Percentiles rank a stretch among this genome's conserved stretches.
Conservation (phyloP, 2,113 vertebrate species). For the Ctenomys sociabilis region DNA sequence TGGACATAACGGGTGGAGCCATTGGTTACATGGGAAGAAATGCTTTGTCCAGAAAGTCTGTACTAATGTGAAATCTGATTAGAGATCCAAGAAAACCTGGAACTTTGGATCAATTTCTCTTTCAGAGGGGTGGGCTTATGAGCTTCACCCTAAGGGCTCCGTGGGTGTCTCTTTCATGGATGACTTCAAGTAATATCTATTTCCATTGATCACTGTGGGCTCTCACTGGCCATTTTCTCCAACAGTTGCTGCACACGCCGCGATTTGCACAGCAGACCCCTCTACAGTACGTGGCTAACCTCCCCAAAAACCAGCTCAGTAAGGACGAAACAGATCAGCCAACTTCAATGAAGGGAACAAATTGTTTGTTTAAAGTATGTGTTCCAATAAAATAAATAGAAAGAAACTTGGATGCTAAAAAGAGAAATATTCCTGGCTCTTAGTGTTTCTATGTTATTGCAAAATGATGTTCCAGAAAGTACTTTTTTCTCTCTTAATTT, state of each 20-base stretch:
- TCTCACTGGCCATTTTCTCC: conserved; percentile 93
- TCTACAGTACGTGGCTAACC: conserved; percentile 90
- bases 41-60: conserved; percentile 99
- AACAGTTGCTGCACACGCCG: conserved; percentile 92
- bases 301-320: conserved; percentile 92
- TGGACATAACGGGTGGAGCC: conserved; percentile 99
- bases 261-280: conserved; percentile 91
- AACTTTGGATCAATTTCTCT: conserved; percentile 90
- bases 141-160: conserved; percentile 95
- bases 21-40: conserved; percentile 99
- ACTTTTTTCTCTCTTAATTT: conserved; percentile 85
- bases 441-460: conserved; percentile 89
- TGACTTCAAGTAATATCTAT: conserved; percentile 92
- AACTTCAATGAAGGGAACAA: conserved; percentile 99
- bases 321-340: conserved; percentile 97
- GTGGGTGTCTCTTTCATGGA: conserved; percentile 94
- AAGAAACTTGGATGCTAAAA: conserved; percentile 91
- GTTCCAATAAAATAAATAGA: conserved; percentile 93
- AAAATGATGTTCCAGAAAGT: conserved; percentile 88
- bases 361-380: conserved; percentile 95
- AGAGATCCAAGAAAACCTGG: conserved; percentile 87
- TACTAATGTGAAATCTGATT: conserved; percentile 99
- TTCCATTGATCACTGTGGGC: conserved; percentile 91
- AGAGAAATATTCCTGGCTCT: conserved; percentile 91
- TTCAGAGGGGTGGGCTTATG: conserved; percentile 90